These are phyloP conservation scores for Crotalus helleri DNA, from an alignment of 2,113 vertebrate species.

Conservation along the genomic window DNA sequence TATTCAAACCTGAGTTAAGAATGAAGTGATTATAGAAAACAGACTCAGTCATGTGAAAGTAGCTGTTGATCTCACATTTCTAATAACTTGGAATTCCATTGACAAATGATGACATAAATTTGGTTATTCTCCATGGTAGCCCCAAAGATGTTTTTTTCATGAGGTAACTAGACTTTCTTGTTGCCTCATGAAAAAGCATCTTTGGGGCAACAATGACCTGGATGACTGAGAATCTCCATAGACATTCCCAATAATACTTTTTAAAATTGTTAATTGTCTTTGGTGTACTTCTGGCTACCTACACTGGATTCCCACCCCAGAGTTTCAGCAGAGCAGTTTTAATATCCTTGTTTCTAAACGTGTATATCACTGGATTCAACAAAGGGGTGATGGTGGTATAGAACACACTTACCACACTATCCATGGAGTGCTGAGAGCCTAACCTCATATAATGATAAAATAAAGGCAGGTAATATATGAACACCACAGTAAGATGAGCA, in stretches of 20 bases:
- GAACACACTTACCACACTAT: constrained; percentile 51
- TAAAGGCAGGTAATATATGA: constrained; percentile 50
- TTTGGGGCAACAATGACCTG: too few species aligned
- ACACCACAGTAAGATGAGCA: constrained; percentile 53
- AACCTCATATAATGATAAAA: constrained; percentile 56
- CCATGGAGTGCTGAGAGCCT: constrained; percentile 40
- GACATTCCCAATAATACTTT: neutral
- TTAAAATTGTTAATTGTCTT: neutral
- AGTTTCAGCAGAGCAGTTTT: constrained; percentile 45
- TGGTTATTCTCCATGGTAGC: neutral
- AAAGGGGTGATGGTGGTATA: constrained; percentile 58
- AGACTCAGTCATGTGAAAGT: neutral
- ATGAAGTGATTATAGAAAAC: neutral
- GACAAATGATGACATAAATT: neutral
- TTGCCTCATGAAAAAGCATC: too few species aligned
- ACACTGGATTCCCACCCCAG: neutral
- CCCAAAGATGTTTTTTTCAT: too few species aligned
- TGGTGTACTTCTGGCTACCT: neutral
- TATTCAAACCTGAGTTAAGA: neutral
- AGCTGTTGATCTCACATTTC: neutral
- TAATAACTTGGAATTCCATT: neutral
- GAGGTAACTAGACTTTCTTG: too few species aligned
- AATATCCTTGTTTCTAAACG: constrained; percentile 57
- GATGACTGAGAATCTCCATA: too few species aligned
- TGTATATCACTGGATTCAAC: constrained; percentile 58